Evolutionary conservation across 2,888 invertebrate genomes (phyloP).

Genomic region (Cheilosia impressa): DNA sequence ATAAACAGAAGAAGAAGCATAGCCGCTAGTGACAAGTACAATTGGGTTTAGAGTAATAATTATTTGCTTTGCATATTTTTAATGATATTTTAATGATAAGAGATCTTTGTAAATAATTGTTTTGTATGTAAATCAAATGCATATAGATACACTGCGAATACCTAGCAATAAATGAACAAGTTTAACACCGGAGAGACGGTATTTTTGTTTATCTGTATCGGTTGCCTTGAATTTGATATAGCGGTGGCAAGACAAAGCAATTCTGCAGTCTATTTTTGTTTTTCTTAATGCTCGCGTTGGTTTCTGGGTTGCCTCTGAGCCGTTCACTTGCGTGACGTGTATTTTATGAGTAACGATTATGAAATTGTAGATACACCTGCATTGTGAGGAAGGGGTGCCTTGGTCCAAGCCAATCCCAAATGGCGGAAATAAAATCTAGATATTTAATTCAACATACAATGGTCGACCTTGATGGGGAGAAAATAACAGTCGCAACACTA

Average conservation of each 20-base stretch:
- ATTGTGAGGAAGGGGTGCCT: too few species aligned
- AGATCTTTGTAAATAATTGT: slow-evolving; percentile 60
- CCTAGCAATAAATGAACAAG: slow-evolving; percentile 64
- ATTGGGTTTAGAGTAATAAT: slow-evolving; percentile 55
- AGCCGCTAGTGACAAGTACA: slow-evolving; percentile 40
- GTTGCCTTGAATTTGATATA: neutral
- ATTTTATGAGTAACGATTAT: neutral
- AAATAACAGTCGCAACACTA: too few species aligned
- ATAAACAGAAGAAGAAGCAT: slow-evolving; percentile 71
- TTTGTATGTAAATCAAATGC: slow-evolving; percentile 59
- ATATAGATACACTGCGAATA: slow-evolving; percentile 45
- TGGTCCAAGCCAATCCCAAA: too few species aligned
- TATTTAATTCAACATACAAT: too few species aligned
- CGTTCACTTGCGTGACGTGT: neutral
- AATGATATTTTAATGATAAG: slow-evolving; percentile 1
- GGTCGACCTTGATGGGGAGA: too few species aligned
- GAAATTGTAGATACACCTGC: neutral
- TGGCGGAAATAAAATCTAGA: too few species aligned
- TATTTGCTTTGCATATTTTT: slow-evolving; percentile 29
- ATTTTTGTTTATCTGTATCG: slow-evolving; percentile 2
- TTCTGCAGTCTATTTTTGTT: slow-evolving; percentile 12
- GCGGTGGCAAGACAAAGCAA: neutral
- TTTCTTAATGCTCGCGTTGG: neutral
- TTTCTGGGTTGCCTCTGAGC: neutral
- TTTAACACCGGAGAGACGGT: slow-evolving; percentile 12